A percentile compares a stretch with the other conserved stretches of the same genome.
Conservation (phyloP, 2,797 vertebrate species). For the Characodon lateralis region DNA sequence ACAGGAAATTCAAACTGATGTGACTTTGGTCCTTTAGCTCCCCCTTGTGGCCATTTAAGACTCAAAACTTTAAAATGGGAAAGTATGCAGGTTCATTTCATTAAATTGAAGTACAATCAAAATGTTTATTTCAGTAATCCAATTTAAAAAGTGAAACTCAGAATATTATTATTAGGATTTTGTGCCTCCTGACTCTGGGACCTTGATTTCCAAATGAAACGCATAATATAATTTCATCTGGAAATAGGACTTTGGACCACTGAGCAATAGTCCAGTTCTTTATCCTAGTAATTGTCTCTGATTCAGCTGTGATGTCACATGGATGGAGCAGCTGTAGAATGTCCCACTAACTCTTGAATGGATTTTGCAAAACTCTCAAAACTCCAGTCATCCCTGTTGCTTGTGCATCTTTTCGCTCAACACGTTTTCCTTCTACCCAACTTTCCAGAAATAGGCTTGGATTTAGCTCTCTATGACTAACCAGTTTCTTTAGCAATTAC, state of each 20-base stretch:
- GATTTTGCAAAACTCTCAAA: too few relatives aligned
- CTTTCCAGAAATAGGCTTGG: not conserved
- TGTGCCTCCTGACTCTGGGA: not conserved
- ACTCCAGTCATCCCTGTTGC: too few relatives aligned
- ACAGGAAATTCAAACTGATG: not conserved
- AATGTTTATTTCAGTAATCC: not conserved
- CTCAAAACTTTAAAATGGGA: not conserved
- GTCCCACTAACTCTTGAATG: too few relatives aligned
- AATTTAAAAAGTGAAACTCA: not conserved
- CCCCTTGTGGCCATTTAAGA: constrained; percentile 54
- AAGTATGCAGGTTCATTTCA: not conserved
- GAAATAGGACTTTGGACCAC: not conserved
- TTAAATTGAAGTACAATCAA: not conserved
- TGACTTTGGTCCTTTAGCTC: constrained; percentile 42
- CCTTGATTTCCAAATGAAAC: not conserved
- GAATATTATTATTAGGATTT: not conserved
- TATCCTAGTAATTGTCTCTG: not conserved
- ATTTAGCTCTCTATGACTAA: not conserved
- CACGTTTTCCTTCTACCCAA: not conserved
- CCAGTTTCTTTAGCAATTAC: too few relatives aligned
- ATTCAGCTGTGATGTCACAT: not conserved
- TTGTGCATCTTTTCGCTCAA: too few relatives aligned
- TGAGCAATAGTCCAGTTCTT: not conserved
- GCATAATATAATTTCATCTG: not conserved
- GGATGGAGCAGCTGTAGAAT: too few relatives aligned